Percentiles rank a stretch among this genome's conserved stretches.
Evolutionary conservation across 2,113 vertebrate genomes (phyloP).

Genomic region (Forbesichthys agassizii): DNA sequence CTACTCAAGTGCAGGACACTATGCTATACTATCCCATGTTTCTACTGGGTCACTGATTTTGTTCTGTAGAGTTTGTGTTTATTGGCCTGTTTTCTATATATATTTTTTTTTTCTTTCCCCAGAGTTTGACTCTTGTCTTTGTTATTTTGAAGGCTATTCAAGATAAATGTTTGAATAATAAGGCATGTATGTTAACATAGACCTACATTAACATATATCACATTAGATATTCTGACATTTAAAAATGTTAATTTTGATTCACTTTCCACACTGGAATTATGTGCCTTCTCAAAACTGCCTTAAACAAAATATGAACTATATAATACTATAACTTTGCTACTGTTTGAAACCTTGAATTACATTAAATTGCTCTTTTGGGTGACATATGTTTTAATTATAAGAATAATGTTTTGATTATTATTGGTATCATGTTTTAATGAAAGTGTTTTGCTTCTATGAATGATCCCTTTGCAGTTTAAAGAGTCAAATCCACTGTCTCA

Average conservation of each 20-base stretch:
- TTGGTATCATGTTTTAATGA: not conserved
- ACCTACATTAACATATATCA: not conserved
- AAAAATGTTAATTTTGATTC: not conserved
- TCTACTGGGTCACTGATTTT: constrained; percentile 3
- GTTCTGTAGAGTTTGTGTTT: constrained; percentile 27
- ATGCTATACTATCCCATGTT: not conserved
- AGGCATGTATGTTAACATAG: constrained; percentile 16
- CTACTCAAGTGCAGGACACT: constrained; percentile 8
- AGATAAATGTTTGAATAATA: not conserved
- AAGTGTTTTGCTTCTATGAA: not conserved
- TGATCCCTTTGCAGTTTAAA: not conserved
- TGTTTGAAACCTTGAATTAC: constrained; percentile 32
- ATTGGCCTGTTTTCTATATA: constrained; percentile 6
- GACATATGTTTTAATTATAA: not conserved
- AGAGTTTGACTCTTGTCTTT: constrained; percentile 15
- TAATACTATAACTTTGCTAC: constrained; percentile 40
- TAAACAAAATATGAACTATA: constrained; percentile 2
- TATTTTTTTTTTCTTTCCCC: not conserved
- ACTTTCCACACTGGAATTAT: constrained; percentile 48
- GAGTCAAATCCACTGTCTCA: not conserved
- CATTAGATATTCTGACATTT: not conserved
- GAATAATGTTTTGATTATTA: not conserved
- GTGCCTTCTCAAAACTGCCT: constrained; percentile 34
- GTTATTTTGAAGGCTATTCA: constrained; percentile 20
- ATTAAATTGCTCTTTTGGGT: constrained; percentile 41